Evolutionary conservation across 1,140 invertebrate species (phyloP), one percentile per base, ranked within the genome.

Genomic region (Drosophila chauvacae): DNA sequence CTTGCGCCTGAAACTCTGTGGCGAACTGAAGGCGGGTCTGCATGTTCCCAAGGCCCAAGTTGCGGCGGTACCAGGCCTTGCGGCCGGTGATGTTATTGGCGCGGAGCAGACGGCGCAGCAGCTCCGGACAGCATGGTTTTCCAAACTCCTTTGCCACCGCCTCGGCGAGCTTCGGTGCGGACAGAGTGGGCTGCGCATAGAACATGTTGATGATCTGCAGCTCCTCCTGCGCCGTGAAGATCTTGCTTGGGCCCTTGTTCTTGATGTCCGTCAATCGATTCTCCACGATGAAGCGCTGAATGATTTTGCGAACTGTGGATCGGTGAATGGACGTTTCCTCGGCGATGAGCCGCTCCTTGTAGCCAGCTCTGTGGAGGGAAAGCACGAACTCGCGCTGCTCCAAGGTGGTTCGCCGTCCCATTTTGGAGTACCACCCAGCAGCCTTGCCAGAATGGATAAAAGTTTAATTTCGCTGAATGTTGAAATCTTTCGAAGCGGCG

Each of bases 401-500:
- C 35, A 56, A 39, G 35, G 35, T 56, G 14, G 53, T 56, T 20
- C 35, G 53, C 10, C 35, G 35, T 11, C 53, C 53, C 53, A 56
- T 56, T 23, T n/a, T 7, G 20, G 14, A 39, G 26, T 33, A 7
- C 6, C 10, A 6, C 14, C 9, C 14, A 11, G 53, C 35, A 39
- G 35, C 14, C 9, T 16, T 26, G 4, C 7, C 35, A 4, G 2
- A 16, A 39, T 26, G 50, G 1, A 14, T 20, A 45, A 10, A 55
- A 39, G 20, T 39, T 16, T 56, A 39, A 44, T 42, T 58, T 58
- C 56, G 39, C 16, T 0, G 2, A 42, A n/a, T 58, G 23, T 44
- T 58, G 56, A 58, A 58, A 58, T 44, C 33, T 42, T 58, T 58
- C 20, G 55, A 57, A 57, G 56, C 37, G 56, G 56, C 56, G 56